Conservation (phyloP, 2,113 vertebrate genomes). For the Salminus brasiliensis region DNA sequence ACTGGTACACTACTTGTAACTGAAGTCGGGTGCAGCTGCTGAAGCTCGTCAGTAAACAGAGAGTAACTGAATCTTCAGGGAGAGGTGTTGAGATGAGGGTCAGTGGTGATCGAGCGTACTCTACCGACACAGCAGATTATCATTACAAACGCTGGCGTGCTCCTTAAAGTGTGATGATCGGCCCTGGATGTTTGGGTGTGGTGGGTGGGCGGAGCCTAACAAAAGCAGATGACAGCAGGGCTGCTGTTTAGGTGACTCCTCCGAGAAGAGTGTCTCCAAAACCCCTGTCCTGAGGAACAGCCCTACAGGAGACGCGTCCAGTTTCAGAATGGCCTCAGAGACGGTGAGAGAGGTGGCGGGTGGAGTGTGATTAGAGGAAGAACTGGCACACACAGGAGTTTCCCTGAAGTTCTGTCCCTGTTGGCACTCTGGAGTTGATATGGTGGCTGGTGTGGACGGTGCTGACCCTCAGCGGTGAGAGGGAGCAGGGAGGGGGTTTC, state of each 20-base stretch:
- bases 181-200: not conserved
- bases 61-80: too few relatives aligned
- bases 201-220: not conserved
- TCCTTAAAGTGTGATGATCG: not conserved
- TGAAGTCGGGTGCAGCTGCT: too few relatives aligned
- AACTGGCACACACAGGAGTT: conserved; percentile 52
- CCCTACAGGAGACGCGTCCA: not conserved
- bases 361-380: not conserved
- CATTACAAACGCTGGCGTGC: not conserved
- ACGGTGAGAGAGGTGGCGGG: too few relatives aligned
- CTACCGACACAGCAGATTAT: too few relatives aligned
- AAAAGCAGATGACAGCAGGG: not conserved
- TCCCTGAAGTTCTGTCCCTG: conserved; percentile 75
- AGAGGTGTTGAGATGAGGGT: too few relatives aligned
- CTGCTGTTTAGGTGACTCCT: too few relatives aligned
- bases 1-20: too few relatives aligned
- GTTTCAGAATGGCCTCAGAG: too few relatives aligned
- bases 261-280: too few relatives aligned
- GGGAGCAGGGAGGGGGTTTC: too few relatives aligned
- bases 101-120: too few relatives aligned
- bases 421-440: conserved; percentile 71
- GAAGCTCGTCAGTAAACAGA: too few relatives aligned
- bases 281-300: not conserved
- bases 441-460: conserved; percentile 27
- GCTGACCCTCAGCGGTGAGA: not conserved